Conservation (phyloP, 2,113 vertebrate species). For the Scomber japonicus region DNA sequence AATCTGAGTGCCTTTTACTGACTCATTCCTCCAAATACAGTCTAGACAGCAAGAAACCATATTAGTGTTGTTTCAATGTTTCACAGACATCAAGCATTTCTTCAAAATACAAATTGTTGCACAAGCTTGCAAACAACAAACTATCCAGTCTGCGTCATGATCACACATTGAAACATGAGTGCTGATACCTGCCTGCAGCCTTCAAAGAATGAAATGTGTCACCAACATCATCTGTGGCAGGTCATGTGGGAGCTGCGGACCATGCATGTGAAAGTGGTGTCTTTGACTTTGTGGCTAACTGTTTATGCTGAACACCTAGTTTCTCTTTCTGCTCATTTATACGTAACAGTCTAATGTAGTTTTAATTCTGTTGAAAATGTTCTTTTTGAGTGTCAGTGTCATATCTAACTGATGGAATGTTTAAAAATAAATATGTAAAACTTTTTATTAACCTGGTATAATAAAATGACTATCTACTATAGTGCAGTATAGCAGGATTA, state of each 20-base stretch:
- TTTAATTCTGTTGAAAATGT: not conserved
- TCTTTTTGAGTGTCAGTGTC: not conserved
- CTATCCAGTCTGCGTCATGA: not conserved
- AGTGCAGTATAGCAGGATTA: too few species aligned
- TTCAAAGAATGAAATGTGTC: not conserved
- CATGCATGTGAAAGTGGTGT: not conserved
- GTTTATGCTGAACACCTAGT: not conserved
- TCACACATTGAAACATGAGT: slow-evolving; percentile 7
- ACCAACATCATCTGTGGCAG: slow-evolving; percentile 41
- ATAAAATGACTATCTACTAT: too few species aligned
- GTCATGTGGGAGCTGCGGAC: slow-evolving; percentile 15
- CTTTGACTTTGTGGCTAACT: slow-evolving; percentile 29
- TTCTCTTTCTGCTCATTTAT: slow-evolving; percentile 13
- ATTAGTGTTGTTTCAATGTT: not conserved
- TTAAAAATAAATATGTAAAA: too few species aligned
- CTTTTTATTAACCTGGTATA: too few species aligned
- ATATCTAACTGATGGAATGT: not conserved
- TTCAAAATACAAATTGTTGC: not conserved
- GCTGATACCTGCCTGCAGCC: not conserved
- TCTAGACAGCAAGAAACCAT: not conserved
- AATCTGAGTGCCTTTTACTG: not conserved
- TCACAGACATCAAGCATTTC: not conserved
- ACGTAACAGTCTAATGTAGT: not conserved
- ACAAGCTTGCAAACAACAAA: not conserved
- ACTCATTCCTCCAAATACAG: not conserved